Evolutionary conservation across 2,888 invertebrate genomes (phyloP), one percentile per base, ranked within the genome.

Genomic region (Temnothorax ravouxi): DNA sequence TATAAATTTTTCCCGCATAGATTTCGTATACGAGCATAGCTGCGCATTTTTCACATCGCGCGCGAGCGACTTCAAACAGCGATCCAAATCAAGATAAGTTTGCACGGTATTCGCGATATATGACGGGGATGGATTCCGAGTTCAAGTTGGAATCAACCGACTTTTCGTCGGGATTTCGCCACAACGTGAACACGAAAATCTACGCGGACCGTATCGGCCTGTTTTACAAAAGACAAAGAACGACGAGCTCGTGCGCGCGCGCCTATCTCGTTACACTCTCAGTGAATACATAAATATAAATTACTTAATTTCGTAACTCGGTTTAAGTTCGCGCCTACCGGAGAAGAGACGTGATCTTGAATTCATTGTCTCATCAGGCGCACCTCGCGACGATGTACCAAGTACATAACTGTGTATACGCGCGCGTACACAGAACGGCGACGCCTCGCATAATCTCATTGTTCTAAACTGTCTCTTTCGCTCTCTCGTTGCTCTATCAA

Each of bases 211-310:
- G 59, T 77, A 72, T 62, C 79, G 67, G 77, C 56, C 76, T 25
- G 79, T 80, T 88, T 85, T 83, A 84, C 83, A 80, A 85, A 87
- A 79, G 80, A 75, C 86, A 84, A 84, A 79, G 83, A 79, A 66
- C 77, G 82, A 25, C 77, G 52, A 29, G 56, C 66, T 74, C 64
- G 72, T 47, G 41, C 50, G 72, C 62, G 64, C 84, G 86, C 84
- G 84, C 89, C 89, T 91, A 88, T 90, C 89, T 89, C 86, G 90
- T 91, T 91, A 91, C 88, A 89, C 89, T 88, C 88, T 88, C 88
- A 80, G 87, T 91, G 91, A 92, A 92, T 92, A 92, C 89, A 92
- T 92, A 92, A 92, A 92, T 92, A 92, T 91, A 92, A 92, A 92
- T 92, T 91, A 92, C 92, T 92, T 91, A 92, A 92, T 92, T 92